These are phyloP conservation scores for Metopolophium dirhodum DNA, from an alignment of 1,140 invertebrate species.

Conservation along the genomic window DNA sequence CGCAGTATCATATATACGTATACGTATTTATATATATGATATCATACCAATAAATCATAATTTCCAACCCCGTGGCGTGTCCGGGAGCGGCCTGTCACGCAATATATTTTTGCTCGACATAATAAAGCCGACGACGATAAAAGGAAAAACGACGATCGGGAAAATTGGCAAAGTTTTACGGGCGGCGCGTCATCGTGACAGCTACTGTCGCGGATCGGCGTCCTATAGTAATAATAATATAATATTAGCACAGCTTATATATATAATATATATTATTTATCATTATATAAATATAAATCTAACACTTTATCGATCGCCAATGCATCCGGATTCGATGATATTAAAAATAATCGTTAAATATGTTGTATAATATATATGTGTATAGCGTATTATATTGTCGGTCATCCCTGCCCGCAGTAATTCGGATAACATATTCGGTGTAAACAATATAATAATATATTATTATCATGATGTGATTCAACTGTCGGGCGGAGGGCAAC, in stretches of 20 bases:
- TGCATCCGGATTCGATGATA: neutral
- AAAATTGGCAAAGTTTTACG: neutral
- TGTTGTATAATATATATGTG: no score
- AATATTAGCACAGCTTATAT: neutral
- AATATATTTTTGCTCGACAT: neutral
- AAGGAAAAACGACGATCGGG: neutral
- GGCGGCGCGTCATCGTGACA: neutral
- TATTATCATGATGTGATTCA: neutral
- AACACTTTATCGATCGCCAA: neutral
- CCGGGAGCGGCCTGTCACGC: neutral
- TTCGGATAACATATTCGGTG: neutral
- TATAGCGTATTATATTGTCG: no score
- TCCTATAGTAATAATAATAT: neutral
- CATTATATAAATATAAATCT: neutral
- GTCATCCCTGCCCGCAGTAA: no score
- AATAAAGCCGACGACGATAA: neutral
- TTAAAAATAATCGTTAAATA: neutral
- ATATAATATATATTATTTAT: neutral
- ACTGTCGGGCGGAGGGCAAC: rapidly evolving
- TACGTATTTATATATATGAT: neutral
- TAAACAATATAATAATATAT: neutral
- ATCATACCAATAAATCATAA: conserved; percentile 35
- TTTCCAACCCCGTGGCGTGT: conserved; percentile 25
- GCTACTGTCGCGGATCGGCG: neutral
- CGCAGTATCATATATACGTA: neutral